Conservation (phyloP, 2,888 invertebrate species). For the Lithophane semibrunnea region DNA sequence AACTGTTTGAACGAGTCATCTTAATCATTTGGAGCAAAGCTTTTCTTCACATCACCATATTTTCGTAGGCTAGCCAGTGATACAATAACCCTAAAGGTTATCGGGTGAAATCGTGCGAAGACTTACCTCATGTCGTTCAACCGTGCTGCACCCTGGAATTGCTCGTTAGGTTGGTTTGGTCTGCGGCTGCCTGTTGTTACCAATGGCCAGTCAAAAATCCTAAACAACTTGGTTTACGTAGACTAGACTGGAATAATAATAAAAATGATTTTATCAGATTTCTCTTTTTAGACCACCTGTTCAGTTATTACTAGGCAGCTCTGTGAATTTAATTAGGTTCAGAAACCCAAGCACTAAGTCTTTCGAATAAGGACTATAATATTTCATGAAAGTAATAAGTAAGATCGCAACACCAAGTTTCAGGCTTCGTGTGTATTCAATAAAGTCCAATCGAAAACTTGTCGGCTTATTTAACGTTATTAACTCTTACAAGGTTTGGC, state of each 20-base stretch:
- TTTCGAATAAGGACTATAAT: slow-evolving; percentile 18
- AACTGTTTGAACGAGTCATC: not conserved
- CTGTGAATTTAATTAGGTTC: not conserved
- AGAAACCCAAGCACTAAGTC: slow-evolving; percentile 3
- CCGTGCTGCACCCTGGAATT: not conserved
- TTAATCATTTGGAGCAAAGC: not conserved
- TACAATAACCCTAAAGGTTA: not conserved
- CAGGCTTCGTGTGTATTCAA: slow-evolving; percentile 53
- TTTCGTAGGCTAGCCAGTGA: not conserved
- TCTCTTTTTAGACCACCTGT: not conserved
- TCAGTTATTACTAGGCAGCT: not conserved
- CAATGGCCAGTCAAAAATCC: not conserved
- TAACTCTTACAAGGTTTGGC: slow-evolving; percentile 51
- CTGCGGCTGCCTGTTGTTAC: slow-evolving; percentile 4
- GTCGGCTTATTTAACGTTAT: slow-evolving; percentile 59
- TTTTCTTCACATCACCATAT: not conserved
- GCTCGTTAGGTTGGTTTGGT: not conserved
- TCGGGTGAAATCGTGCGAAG: not conserved
- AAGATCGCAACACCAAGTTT: slow-evolving; percentile 39
- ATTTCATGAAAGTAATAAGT: slow-evolving; percentile 37
- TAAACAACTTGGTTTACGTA: not conserved
- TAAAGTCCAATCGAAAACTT: slow-evolving; percentile 59
- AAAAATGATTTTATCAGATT: not conserved
- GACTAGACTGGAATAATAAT: not conserved
- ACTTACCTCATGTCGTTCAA: not conserved